Conservation (phyloP, 1,140 invertebrate species). For the Anastatus disparis region DNA sequence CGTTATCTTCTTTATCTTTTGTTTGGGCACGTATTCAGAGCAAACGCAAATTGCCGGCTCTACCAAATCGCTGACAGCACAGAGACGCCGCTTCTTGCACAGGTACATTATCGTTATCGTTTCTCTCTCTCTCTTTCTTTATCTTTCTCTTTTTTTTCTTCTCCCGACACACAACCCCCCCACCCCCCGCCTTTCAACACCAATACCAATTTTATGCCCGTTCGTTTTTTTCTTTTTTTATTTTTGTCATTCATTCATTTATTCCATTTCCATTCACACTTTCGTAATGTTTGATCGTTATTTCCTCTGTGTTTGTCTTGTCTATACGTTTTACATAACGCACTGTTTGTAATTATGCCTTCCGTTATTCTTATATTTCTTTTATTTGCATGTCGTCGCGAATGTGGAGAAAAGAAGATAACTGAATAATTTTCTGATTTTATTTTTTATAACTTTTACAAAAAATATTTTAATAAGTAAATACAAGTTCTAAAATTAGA, state of each 20-base stretch:
- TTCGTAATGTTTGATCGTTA: background rate
- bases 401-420: slow-evolving; percentile 17
- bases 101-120: slow-evolving; percentile 63
- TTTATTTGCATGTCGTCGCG: slow-evolving; percentile 17
- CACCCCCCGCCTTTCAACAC: background rate
- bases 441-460: too few species aligned
- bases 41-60: slow-evolving; percentile 66
- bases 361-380: too few species aligned
- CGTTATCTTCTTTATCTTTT: slow-evolving; percentile 62
- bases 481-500: too few species aligned
- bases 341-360: background rate
- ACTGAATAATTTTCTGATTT: too few species aligned
- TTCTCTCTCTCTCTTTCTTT: slow-evolving; percentile 41
- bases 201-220: too few species aligned
- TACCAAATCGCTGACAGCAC: slow-evolving; percentile 67
- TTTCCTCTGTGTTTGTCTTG: slow-evolving; percentile 4
- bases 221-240: slow-evolving; percentile 28
- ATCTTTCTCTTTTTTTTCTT: slow-evolving; percentile 38
- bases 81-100: slow-evolving; percentile 67
- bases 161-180: background rate
- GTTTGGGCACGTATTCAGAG: slow-evolving; percentile 66
- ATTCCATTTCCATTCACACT: slow-evolving; percentile 7
- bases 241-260: slow-evolving; percentile 29
- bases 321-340: background rate
- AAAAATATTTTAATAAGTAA: too few species aligned